Evolutionary conservation across 2,888 invertebrate genomes (phyloP).

Genomic region (Drosophila kanekoi): DNA sequence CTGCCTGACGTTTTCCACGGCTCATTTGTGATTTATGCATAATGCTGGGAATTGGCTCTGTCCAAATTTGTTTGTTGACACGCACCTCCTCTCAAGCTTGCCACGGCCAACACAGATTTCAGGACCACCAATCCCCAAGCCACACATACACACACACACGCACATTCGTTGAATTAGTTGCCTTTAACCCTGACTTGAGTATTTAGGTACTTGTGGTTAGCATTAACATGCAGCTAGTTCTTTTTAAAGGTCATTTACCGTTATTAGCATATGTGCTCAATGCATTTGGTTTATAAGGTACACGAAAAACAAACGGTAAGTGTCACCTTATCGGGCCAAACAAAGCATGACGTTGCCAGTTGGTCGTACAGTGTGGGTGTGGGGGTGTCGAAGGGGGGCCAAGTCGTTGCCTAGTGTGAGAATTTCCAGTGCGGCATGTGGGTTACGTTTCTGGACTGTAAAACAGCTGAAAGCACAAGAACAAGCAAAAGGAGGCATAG

Average conservation of each 20-base stretch:
- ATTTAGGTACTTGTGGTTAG: conserved; percentile 11
- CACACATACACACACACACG: conserved; percentile 6
- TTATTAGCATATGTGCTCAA: conserved; percentile 75
- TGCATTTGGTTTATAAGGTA: conserved; percentile 63
- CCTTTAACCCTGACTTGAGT: conserved; percentile 46
- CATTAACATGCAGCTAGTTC: conserved; percentile 25
- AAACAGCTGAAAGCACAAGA: not conserved
- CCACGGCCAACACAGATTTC: conserved; percentile 14
- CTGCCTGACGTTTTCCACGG: conserved; percentile 39
- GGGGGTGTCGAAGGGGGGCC: conserved; percentile 3
- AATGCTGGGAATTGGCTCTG: conserved; percentile 23
- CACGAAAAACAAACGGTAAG: conserved; percentile 16
- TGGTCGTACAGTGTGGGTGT: conserved; percentile 8
- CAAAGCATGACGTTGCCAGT: conserved; percentile 63
- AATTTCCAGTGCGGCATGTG: conserved; percentile 41
- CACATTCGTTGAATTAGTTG: not conserved
- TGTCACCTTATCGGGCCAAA: conserved; percentile 57
- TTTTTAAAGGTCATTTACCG: conserved; percentile 64
- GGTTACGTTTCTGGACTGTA: conserved; percentile 17
- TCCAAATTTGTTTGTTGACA: conserved; percentile 72
- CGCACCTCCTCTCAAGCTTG: conserved; percentile 32
- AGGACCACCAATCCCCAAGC: conserved; percentile 1
- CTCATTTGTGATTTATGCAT: conserved; percentile 63
- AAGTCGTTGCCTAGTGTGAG: conserved; percentile 33
- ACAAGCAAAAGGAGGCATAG: too few species aligned